Evolutionary conservation across 2,888 invertebrate genomes (phyloP).

Genomic region (Xestia sexstrigata): DNA sequence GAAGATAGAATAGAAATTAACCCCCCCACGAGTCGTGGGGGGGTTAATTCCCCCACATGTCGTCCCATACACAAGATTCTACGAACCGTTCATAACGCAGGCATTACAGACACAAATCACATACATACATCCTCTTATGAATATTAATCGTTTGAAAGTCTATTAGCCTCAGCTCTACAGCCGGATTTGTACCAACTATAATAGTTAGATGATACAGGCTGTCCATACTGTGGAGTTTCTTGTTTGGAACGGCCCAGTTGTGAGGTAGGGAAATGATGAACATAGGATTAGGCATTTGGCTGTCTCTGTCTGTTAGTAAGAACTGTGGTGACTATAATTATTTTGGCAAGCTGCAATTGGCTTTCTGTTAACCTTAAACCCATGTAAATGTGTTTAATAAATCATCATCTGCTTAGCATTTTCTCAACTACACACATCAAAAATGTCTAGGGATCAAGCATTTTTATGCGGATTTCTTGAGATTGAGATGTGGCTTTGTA

Average conservation of each 20-base stretch:
- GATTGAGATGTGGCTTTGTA: too few relatives aligned
- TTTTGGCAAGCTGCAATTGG: background rate
- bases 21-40: background rate
- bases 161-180: conserved; percentile 40
- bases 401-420: background rate
- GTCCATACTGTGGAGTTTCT: background rate
- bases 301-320: background rate
- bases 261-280: background rate
- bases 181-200: conserved; percentile 18
- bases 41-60: background rate
- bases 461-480: too few relatives aligned
- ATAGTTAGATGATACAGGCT: conserved; percentile 19
- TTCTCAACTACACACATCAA: too few relatives aligned
- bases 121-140: conserved; percentile 48
- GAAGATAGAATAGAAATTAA: background rate
- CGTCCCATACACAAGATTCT: background rate
- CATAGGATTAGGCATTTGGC: background rate
- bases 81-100: conserved; percentile 21
- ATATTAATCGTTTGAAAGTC: conserved; percentile 50
- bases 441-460: too few relatives aligned
- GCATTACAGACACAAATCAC: conserved; percentile 55
- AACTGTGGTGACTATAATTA: background rate
- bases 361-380: background rate
- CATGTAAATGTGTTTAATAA: background rate
- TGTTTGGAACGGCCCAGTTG: background rate